These are phyloP conservation scores for Tyrophagus putrescentiae DNA, from an alignment of 1,140 invertebrate genomes.

Conservation along the genomic window DNA sequence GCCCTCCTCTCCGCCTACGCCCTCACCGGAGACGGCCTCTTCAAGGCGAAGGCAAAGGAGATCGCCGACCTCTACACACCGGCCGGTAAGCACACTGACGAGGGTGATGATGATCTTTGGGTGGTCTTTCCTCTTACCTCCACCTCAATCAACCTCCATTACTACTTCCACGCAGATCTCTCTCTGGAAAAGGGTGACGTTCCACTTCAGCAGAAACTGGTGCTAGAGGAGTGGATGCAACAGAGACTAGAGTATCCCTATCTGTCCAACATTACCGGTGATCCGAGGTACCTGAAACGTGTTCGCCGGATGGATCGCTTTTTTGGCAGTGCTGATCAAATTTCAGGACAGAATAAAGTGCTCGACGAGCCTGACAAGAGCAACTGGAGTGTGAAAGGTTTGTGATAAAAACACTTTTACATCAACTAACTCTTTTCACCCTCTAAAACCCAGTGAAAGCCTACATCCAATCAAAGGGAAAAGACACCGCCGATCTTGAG, in stretches of 20 bases:
- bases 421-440: not conserved
- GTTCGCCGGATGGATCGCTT: not conserved
- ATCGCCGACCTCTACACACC: not conserved
- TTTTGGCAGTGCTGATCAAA: too few relatives aligned
- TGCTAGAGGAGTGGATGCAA: not conserved
- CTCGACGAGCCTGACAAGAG: not conserved
- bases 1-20: not conserved
- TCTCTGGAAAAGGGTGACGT: not conserved
- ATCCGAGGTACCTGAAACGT: not conserved
- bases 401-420: not conserved
- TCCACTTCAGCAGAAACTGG: not conserved
- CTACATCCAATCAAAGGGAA: not conserved
- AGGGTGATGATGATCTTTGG: too few relatives aligned
- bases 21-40: not conserved
- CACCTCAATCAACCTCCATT: too few relatives aligned
- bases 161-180: not conserved
- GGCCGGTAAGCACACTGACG: not conserved
- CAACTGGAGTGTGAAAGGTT: slow-evolving; percentile 1
- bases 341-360: not conserved
- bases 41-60: not conserved
- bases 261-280: not conserved
- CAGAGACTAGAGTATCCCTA: slow-evolving; percentile 3
- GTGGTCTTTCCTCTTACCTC: too few relatives aligned
- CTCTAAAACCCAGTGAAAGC: not conserved
- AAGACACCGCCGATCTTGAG: not conserved